A percentile compares a stretch with the other conserved stretches of the same genome.
phyloP scores from a whole-genome alignment of 2,797 vertebrate genomes.

The Urophycis tenuis region DNA sequence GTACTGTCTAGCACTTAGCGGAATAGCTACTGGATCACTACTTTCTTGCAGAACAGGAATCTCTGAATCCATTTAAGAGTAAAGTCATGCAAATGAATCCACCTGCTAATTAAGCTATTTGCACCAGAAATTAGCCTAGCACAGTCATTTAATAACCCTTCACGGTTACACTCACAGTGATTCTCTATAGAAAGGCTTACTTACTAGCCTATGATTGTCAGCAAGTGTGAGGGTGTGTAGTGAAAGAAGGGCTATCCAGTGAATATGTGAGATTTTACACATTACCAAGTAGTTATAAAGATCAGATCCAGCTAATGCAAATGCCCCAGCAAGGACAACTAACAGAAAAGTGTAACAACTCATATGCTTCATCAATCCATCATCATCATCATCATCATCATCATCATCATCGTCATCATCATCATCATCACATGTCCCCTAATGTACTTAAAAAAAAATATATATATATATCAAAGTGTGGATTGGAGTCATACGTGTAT shows the following conservation, averaged over 20 bases:
- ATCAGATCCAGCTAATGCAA: neutral
- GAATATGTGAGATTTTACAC: conserved; percentile 32
- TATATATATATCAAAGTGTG: no score
- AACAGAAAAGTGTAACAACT: neutral
- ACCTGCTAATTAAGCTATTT: neutral
- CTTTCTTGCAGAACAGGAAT: conserved; percentile 11
- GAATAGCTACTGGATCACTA: neutral
- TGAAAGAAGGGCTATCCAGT: conserved; percentile 18
- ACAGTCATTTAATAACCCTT: neutral
- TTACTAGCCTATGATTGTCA: neutral
- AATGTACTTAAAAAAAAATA: no score
- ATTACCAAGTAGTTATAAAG: conserved; percentile 21
- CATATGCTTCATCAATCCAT: neutral
- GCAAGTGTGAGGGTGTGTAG: neutral
- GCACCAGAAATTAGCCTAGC: neutral
- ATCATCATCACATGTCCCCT: no score
- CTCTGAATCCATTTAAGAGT: neutral
- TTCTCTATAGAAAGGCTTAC: neutral
- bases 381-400: no score
- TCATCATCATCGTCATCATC: no score
- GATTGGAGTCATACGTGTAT: conserved; percentile 44
- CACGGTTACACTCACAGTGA: neutral
- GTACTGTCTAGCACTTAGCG: neutral
- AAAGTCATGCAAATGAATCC: neutral
- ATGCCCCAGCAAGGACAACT: neutral